These are phyloP conservation scores for Bos taurus DNA, from an alignment of 2,113 vertebrate genomes.

Conservation along the genomic window ARS-UCD2.0 NC_037343.1:74127501-74128000, in stretches of 20 bases:
- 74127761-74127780: not conserved
- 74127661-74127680: not conserved
- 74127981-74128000: conserved; percentile 65
- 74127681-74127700: not conserved
- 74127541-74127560: not conserved
- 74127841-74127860: conserved; percentile 37
- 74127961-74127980: conserved; percentile 65
- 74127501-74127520: not conserved
- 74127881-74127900: conserved; percentile 7
- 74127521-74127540: not conserved
- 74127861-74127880: conserved; percentile 39
- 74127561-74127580: not conserved
- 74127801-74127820: not conserved
- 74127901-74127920: conserved; percentile 54
- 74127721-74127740: not conserved
- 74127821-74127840: not conserved
- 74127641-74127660: not conserved
- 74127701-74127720: not conserved
- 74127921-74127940: conserved; percentile 56
- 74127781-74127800: not conserved
- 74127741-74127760: not conserved
- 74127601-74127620: not conserved
- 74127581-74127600: not conserved
- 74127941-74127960: conserved; percentile 72
- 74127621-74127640: not conserved